Percentiles rank a stretch among this genome's conserved stretches.
Conservation (phyloP, 2,797 vertebrate genomes). For the Scolopax rusticola region DNA sequence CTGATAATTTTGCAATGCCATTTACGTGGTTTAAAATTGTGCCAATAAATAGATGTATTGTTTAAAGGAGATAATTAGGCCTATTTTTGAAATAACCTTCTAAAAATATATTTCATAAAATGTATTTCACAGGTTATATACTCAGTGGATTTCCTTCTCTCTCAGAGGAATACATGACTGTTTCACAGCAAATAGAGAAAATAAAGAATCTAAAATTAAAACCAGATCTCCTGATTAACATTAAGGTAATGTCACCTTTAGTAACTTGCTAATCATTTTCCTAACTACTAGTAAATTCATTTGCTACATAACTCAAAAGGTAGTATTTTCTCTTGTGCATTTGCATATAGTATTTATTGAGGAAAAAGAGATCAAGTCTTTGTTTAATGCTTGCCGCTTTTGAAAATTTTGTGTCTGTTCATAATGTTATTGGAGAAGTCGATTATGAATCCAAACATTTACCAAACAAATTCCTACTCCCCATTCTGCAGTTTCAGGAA, state of each 20-base stretch:
- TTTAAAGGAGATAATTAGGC: not conserved
- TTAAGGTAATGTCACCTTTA: constrained; percentile 86
- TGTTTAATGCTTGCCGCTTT: not conserved
- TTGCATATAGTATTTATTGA: not conserved
- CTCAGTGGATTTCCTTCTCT: constrained; percentile 90
- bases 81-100: not conserved
- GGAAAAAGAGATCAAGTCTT: not conserved
- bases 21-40: not conserved
- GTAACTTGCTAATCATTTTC: not conserved
- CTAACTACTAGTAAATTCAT: not conserved
- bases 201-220: constrained; percentile 87
- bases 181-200: constrained; percentile 87
- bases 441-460: not conserved
- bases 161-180: constrained; percentile 84
- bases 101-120: constrained; percentile 21
- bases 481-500: not conserved
- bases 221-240: constrained; percentile 94
- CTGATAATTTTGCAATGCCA: not conserved
- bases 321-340: not conserved
- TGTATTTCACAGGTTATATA: constrained; percentile 87
- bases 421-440: not conserved
- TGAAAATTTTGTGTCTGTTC: not conserved
- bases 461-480: not conserved
- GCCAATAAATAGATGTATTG: not conserved
- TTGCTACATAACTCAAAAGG: not conserved